Conservation (phyloP, 2,113 vertebrate genomes). For the Solea solea region DNA sequence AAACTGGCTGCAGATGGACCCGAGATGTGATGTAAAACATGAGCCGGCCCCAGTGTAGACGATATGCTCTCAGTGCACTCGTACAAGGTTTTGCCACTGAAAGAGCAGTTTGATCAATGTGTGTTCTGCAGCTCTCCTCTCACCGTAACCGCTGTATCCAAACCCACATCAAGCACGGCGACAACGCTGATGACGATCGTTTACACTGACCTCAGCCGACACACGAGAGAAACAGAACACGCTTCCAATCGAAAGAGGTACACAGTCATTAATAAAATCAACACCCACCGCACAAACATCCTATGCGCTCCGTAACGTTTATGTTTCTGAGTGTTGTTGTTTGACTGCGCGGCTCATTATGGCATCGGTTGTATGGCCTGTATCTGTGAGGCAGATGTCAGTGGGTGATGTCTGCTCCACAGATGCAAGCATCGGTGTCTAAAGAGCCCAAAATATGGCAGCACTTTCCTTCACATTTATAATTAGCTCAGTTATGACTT, state of each 20-base stretch:
- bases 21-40: constrained; percentile 11
- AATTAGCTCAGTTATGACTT: constrained; percentile 65
- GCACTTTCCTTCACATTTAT: constrained; percentile 60
- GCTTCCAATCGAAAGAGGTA: constrained; percentile 18
- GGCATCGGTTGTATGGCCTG: constrained; percentile 44
- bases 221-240: constrained; percentile 29
- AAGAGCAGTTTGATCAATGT: not conserved
- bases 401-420: constrained; percentile 55
- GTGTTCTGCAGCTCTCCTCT: not conserved
- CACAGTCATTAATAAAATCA: constrained; percentile 44
- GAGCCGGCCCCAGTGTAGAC: not conserved
- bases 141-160: constrained; percentile 24
- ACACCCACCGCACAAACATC: constrained; percentile 51
- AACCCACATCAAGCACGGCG: constrained; percentile 43
- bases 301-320: constrained; percentile 36
- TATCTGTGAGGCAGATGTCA: constrained; percentile 74
- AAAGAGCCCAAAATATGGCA: constrained; percentile 57
- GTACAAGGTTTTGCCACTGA: not conserved
- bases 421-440: constrained; percentile 56
- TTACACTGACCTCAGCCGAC: constrained; percentile 26
- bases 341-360: constrained; percentile 53
- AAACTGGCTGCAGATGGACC: constrained; percentile 25
- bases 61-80: not conserved
- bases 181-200: constrained; percentile 19
- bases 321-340: constrained; percentile 52